Evolutionary conservation across 2,797 vertebrate genomes (phyloP), one percentile per base, ranked within the genome.

Genomic region (Phaenicophaeus curvirostris): DNA sequence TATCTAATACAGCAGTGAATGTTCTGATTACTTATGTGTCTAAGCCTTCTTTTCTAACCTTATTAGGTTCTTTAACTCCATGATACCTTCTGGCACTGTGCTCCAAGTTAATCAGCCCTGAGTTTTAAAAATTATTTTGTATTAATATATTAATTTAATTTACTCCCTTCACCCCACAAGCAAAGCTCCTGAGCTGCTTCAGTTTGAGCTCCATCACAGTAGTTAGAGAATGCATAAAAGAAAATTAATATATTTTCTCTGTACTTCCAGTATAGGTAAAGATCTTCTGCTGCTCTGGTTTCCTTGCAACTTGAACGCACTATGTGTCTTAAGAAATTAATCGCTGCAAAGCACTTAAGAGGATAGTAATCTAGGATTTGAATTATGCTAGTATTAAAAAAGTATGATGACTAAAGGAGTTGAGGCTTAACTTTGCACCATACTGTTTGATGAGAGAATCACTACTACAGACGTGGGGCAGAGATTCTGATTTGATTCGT

Each of bases 111-210:
- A 94, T 93, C 76, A 95, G 67, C 79, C 76, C 41, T 74, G 30
- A 20, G 27, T 44, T 87, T 95, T 54, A 93, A 89, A 90, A 92
- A 79, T 39, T 91, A 53, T 82, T 93, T 88, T 81, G n/a, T 88
- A 78, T 94, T 94, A 82, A 55, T 87, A 62, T 85, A 86, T 66
- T 93, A 88, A 86, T 92, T 95, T 86, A 91, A 96, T 94, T 95
- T 92, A 48, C 21, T 42, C 44, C 13, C 33, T 35, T 18, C 8
- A 30, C 5, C 25, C 17, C 51, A 55, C 5, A 17, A 91, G 54
- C 51, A 83, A 73, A 94, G 50, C 46, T 89, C 48, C 18, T 90
- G 54, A 82, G 51, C 55, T 78, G 68, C 59, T 53, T 91, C 73
- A 30, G 54, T 85, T 37, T 62, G 57, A 88, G 65, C 13, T 84